Base-by-base conservation (phyloP, 2,888 invertebrate genomes). In the Seladonia tumulorum region DNA sequence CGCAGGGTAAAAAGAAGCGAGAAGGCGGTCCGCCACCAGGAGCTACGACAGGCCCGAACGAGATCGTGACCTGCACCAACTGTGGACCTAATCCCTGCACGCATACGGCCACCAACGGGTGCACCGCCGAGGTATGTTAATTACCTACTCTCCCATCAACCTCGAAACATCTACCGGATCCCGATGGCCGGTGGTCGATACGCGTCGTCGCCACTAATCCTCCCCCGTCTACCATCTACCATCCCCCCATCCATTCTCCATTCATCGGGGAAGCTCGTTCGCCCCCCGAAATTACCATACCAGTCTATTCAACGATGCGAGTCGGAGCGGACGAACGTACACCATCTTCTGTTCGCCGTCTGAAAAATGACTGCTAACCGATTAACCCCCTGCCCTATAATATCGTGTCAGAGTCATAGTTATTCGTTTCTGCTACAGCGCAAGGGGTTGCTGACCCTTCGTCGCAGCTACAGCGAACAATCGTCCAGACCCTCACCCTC, bases 51-150 rank as follows among this genome's bases (percentile, higher is more conserved):
- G 97, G 97, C 90, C 97, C 97, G 83, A 97, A 98, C 93, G 98
- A 98, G 95, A 97, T 98, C 92, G 97, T 98, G 85, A 97, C 98
- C 88, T 98, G 98, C 95, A 97, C 98, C 86, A 97, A 97, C 90
- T 98, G 98, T 95, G 97, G 97, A 92, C 97, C 97, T 74, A 97
- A 97, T 93, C 97, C 97, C 49, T 98, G 98, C 95, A 98, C 98
- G 82, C 98, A 98, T 95, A 97, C 98, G 82, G 97, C 97, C 82
- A 98, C 98, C 95, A 98, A 98, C 94, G 98, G 98, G 93, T 98
- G 98, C 94, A 98, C 98, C 83, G 96, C 98, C 89, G 98, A 98
- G 97, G 98, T 98, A 96, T 96, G 92, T 92, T 88, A 57, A 81
- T 81, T 63, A 68, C 18, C 80, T 77, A 25, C 49, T 68, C 49